A percentile compares a stretch with the other conserved stretches of the same genome.
These are phyloP conservation scores for Eueremaeus valkanovi DNA, from an alignment of 2,888 invertebrate species.

Conservation along the genomic window DNA sequence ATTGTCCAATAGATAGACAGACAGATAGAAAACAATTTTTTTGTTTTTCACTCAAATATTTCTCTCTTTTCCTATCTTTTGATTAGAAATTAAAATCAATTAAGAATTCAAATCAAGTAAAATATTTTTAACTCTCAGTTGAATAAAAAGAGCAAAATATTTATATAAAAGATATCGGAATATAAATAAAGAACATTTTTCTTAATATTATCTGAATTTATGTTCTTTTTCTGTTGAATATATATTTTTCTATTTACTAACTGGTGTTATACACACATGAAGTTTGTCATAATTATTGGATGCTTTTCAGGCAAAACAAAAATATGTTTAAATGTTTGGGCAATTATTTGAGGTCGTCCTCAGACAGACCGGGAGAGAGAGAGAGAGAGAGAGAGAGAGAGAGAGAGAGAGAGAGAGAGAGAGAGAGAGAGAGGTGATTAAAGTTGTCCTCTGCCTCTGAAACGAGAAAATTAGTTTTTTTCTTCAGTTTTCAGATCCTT, in stretches of 20 bases:
- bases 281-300: neutral
- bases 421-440: constrained; percentile 5
- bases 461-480: constrained; percentile 7
- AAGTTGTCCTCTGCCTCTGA: neutral
- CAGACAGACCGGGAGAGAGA: neutral
- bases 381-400: constrained; percentile 22
- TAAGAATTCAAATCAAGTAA: neutral
- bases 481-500: constrained; percentile 6
- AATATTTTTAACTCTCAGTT: neutral
- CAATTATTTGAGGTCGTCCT: constrained; percentile 15
- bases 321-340: neutral
- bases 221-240: neutral
- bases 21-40: neutral
- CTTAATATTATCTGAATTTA: neutral
- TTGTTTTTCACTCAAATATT: neutral
- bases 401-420: constrained; percentile 19
- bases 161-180: neutral
- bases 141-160: neutral
- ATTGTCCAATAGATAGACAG: too few species aligned
- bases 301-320: neutral
- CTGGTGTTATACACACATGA: neutral
- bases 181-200: neutral
- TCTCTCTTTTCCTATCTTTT: neutral
- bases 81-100: neutral
- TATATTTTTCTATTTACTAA: neutral